A percentile compares a stretch with the other conserved stretches of the same genome.
These are phyloP conservation scores for Python bivittatus DNA, from an alignment of 2,113 vertebrate species.

Conservation along the genomic window DNA sequence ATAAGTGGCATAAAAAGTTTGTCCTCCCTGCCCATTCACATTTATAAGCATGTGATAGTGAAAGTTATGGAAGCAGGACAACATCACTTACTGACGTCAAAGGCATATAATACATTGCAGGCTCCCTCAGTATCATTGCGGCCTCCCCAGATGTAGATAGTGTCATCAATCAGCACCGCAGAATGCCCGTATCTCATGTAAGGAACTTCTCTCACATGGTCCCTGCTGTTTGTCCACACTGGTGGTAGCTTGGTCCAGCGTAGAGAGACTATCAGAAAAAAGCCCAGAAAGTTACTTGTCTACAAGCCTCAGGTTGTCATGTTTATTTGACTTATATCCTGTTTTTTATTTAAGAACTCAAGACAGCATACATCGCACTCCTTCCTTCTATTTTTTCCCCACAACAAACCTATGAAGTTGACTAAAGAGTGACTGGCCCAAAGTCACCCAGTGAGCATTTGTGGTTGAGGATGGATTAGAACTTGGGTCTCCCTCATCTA, in stretches of 20 bases:
- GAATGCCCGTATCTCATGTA: conserved; percentile 99
- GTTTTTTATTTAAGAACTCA: too few relatives aligned
- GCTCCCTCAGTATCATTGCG: conserved; percentile 97
- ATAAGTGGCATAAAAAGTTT: neutral
- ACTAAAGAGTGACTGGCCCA: too few relatives aligned
- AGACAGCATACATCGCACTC: too few relatives aligned
- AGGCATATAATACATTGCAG: conserved; percentile 98
- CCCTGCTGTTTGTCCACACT: conserved; percentile 80
- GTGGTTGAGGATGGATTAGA: too few relatives aligned
- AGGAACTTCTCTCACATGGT: conserved; percentile 88
- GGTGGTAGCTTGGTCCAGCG: conserved; percentile 96
- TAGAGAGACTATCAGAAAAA: conserved; percentile 85
- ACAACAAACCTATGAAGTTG: too few relatives aligned
- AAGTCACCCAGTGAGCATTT: too few relatives aligned
- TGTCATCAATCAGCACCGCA: conserved; percentile 93
- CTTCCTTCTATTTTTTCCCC: too few relatives aligned
- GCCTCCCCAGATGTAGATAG: conserved; percentile 95
- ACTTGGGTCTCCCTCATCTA: too few relatives aligned
- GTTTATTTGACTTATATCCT: too few relatives aligned
- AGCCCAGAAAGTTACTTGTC: neutral
- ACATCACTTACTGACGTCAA: conserved; percentile 91
- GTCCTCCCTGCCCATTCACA: neutral
- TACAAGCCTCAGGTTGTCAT: neutral
- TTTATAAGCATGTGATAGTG: neutral
- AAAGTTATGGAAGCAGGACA: conserved; percentile 20